phyloP scores from a whole-genome alignment of 2,113 vertebrate genomes.

The Hiodon tergisus region DNA sequence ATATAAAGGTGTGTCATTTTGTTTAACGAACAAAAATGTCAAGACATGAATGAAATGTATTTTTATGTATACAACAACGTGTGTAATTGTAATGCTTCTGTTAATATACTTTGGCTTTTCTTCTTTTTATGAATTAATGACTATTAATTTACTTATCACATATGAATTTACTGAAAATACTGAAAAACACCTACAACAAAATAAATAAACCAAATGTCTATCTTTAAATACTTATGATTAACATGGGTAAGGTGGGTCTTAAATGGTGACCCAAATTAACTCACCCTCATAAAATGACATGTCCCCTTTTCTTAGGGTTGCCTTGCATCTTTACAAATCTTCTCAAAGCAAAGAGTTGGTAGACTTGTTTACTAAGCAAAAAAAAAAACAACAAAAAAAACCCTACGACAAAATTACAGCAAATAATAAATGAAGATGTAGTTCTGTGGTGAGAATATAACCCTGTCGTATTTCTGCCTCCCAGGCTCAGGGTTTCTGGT shows the following conservation, averaged over 20 bases:
- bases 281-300: slow-evolving; percentile 30
- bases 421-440: slow-evolving; percentile 42
- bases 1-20: slow-evolving; percentile 79
- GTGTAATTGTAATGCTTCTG: slow-evolving; percentile 71
- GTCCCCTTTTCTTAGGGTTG: slow-evolving; percentile 33
- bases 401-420: slow-evolving; percentile 37
- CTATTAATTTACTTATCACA: slow-evolving; percentile 59
- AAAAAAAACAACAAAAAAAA: slow-evolving; percentile 31
- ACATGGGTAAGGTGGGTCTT: slow-evolving; percentile 60
- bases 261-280: slow-evolving; percentile 43
- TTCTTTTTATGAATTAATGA: slow-evolving; percentile 49
- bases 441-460: slow-evolving; percentile 42
- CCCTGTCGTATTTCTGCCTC: slow-evolving; percentile 31
- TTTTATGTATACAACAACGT: slow-evolving; percentile 63
- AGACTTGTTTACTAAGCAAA: slow-evolving; percentile 49
- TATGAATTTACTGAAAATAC: slow-evolving; percentile 84
- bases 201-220: slow-evolving; percentile 78
- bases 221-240: slow-evolving; percentile 74
- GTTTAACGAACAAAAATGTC: slow-evolving; percentile 78
- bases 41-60: slow-evolving; percentile 72
- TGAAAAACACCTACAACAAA: slow-evolving; percentile 75
- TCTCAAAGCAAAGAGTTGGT: slow-evolving; percentile 23
- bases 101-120: slow-evolving; percentile 85
- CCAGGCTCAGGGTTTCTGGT: slow-evolving; percentile 12
- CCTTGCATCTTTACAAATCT: slow-evolving; percentile 32